Conservation (phyloP, 2,888 invertebrate genomes). For the Lissonota sp. region DNA sequence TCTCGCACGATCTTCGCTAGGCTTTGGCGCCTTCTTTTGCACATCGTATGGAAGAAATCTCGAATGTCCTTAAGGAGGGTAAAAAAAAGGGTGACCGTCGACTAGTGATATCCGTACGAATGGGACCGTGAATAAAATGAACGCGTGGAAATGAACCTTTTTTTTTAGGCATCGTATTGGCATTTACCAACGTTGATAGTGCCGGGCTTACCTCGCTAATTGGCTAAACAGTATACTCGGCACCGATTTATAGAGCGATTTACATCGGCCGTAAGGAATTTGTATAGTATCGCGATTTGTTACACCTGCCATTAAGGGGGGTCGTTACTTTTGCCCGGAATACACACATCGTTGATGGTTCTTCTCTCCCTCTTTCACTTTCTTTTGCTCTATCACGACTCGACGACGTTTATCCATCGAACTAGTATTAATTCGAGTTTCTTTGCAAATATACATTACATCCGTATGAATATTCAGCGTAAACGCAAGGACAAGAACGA, state of each 20-base stretch:
- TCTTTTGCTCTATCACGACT: constrained; percentile 13
- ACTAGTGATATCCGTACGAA: too few relatives aligned
- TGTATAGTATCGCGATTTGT: constrained; percentile 66
- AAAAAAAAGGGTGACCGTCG: too few relatives aligned
- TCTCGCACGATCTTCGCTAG: constrained; percentile 45
- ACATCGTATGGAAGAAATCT: too few relatives aligned
- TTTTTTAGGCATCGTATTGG: constrained; percentile 36
- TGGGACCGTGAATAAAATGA: constrained; percentile 9
- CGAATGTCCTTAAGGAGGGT: too few relatives aligned
- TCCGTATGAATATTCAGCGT: too few relatives aligned
- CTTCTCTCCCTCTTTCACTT: constrained; percentile 2
- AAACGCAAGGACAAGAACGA: too few relatives aligned
- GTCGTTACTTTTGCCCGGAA: constrained; percentile 42
- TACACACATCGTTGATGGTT: constrained; percentile 33
- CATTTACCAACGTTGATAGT: too few relatives aligned
- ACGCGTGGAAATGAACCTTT: constrained; percentile 17
- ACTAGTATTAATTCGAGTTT: constrained; percentile 42
- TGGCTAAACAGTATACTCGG: constrained; percentile 76
- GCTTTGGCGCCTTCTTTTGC: constrained; percentile 26
- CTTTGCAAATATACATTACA: too few relatives aligned
- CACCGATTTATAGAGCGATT: constrained; percentile 75
- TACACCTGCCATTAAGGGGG: constrained; percentile 66
- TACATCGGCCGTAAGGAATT: constrained; percentile 76
- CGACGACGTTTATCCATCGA: constrained; percentile 37
- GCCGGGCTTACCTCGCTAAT: constrained; percentile 77